Percentiles rank a stretch among this genome's conserved stretches.
phyloP scores from a whole-genome alignment of 35 echinoderm and acorn worm genomes.

The Acanthaster planci region DNA sequence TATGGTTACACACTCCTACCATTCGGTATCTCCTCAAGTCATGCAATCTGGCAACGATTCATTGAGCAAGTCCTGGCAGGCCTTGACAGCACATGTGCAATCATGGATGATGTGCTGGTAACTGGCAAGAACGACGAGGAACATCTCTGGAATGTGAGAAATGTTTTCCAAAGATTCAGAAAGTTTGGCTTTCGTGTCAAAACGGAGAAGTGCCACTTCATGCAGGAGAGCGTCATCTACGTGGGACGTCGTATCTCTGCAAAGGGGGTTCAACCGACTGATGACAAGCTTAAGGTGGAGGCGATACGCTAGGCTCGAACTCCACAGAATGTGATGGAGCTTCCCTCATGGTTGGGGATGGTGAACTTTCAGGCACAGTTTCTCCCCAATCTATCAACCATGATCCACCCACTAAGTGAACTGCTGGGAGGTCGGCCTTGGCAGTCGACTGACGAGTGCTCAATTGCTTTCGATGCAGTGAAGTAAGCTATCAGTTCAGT shows the following conservation, averaged over 20 bases:
- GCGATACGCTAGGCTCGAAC: slow-evolving; percentile 39
- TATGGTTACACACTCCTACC: slow-evolving; percentile 62
- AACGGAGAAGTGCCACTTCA: slow-evolving; percentile 48
- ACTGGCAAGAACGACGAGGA: slow-evolving; percentile 43
- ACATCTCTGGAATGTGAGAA: slow-evolving; percentile 39
- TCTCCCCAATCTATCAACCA: slow-evolving; percentile 7
- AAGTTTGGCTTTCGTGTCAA: slow-evolving; percentile 59
- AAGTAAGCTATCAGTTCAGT: slow-evolving; percentile 17
- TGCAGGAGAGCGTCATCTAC: slow-evolving; percentile 33
- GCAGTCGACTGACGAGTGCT: slow-evolving; percentile 22
- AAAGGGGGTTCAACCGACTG: slow-evolving; percentile 48
- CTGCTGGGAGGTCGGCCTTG: background rate
- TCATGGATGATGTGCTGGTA: no score
- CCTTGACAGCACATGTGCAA: no score
- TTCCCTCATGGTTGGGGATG: slow-evolving; percentile 20
- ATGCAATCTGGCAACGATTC: slow-evolving; percentile 38
- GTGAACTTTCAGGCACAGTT: slow-evolving; percentile 7
- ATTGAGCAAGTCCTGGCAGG: slow-evolving; percentile 51
- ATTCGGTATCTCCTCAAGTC: slow-evolving; percentile 46
- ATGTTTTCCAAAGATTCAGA: no score
- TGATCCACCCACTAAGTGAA: background rate
- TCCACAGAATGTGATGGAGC: slow-evolving; percentile 35
- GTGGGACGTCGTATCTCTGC: slow-evolving; percentile 40
- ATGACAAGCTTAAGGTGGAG: slow-evolving; percentile 51
- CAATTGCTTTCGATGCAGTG: background rate